A percentile compares a stretch with the other conserved stretches of the same genome.
Evolutionary conservation across 2,888 invertebrate genomes (phyloP).

Genomic region (Caenorhabditis macrosperma): DNA sequence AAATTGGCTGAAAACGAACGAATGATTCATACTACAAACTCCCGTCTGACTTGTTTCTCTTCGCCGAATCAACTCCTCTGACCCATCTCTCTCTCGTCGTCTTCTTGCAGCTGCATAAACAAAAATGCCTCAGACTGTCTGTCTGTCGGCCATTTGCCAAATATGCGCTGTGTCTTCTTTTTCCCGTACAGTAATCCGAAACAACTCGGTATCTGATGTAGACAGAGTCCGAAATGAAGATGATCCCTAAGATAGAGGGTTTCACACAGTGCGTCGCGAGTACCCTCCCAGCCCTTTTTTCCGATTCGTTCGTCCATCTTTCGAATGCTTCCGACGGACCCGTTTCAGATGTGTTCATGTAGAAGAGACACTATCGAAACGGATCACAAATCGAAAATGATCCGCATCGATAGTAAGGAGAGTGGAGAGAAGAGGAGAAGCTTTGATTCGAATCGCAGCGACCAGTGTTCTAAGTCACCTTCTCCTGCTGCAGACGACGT

Average conservation of each 20-base stretch:
- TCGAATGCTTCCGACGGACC: background rate
- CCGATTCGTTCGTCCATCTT: background rate
- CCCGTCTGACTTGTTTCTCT: background rate
- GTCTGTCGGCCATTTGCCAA: constrained; percentile 1
- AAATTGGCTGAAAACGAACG: no score
- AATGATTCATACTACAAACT: background rate
- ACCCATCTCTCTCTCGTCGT: background rate
- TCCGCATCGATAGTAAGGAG: constrained; percentile 39
- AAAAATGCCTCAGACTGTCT: background rate
- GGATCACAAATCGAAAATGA: constrained; percentile 18
- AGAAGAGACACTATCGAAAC: constrained; percentile 19
- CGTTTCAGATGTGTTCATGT: background rate
- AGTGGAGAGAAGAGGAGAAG: background rate
- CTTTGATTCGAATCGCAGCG: constrained; percentile 11
- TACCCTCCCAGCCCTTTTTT: background rate
- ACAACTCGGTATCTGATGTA: constrained; percentile 8
- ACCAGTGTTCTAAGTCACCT: constrained; percentile 39
- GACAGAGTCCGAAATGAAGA: constrained; percentile 20
- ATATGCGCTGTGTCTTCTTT: background rate
- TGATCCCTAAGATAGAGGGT: constrained; percentile 30
- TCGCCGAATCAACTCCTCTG: constrained; percentile 2
- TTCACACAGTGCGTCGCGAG: background rate
- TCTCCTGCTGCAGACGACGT: constrained; percentile 27
- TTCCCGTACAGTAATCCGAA: constrained; percentile 3
- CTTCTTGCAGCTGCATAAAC: constrained; percentile 1